Evolutionary conservation across 1,140 invertebrate genomes (phyloP), one percentile per base, ranked within the genome.

Genomic region (Conus ventricosus): DNA sequence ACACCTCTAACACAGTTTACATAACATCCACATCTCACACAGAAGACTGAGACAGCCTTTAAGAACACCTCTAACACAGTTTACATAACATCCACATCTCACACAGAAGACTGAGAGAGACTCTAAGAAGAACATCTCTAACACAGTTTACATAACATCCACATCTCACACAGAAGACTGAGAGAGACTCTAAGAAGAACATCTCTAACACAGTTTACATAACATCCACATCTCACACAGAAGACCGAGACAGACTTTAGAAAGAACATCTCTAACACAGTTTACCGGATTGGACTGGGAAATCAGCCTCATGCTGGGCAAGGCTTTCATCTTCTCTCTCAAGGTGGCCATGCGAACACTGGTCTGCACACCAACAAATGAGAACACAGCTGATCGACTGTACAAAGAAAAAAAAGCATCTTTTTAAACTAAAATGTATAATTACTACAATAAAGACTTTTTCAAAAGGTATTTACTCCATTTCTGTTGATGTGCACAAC

Each of bases 281-380:
- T 55, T 67, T 39, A 84, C 82, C n/a, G 82, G 82, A n/a, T 84
- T 84, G 27, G 82, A 54, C 27, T 84, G 82, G 7, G 55, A 13
- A 11, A 84, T 23, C 4, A 17, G 55, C 82, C 53, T 84, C 2
- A 84, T 53, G 13, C 53, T 27, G 4, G 82, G n/a, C 23, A 84
- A 8, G 10, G 13, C 82, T 84, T 84, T 84, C 57, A 84, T n/a
- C 20, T 84, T 84, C 57, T 84, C 82, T 23, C 5, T 25, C 82
- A 84, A 25, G 5, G 54, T 63, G 6, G 23, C 4, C 23, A 84
- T 25, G 1, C 82, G 82, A 63, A 84, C n/a, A 27, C 57, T 39
- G 10, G 82, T 63, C 82, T 84, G 82, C 5, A 84, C 13, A 57
- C 6, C 13, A 83, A 25, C 4, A 57, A 23, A 83, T 11, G 51